These are phyloP conservation scores for Ganaspis sp. DNA, from an alignment of 1,140 invertebrate genomes.

Conservation along the genomic window DNA sequence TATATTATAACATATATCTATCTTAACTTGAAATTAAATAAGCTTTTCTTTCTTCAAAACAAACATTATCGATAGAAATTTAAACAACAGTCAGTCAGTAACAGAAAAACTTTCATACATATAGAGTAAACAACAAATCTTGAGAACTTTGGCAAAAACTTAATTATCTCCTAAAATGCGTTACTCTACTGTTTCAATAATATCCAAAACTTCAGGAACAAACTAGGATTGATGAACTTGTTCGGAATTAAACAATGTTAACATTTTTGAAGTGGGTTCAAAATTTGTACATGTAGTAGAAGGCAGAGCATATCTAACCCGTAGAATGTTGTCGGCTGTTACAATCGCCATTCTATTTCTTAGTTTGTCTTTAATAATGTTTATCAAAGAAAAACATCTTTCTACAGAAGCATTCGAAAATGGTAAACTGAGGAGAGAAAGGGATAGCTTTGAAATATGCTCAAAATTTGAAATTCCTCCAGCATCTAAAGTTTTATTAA, in stretches of 20 bases:
- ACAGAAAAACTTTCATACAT: no score
- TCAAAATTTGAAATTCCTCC: slow-evolving; percentile 38
- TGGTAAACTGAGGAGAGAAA: slow-evolving; percentile 43
- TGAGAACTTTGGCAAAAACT: no score
- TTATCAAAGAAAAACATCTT: slow-evolving; percentile 41
- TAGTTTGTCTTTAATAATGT: slow-evolving; percentile 42
- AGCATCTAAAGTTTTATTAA: slow-evolving; percentile 39
- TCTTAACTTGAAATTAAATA: no score
- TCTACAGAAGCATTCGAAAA: slow-evolving; percentile 46
- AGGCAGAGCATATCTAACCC: slow-evolving; percentile 19
- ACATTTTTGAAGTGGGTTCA: slow-evolving; percentile 33
- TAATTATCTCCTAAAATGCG: no score
- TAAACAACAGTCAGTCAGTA: no score
- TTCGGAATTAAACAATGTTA: slow-evolving; percentile 39
- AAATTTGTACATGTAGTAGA: slow-evolving; percentile 34
- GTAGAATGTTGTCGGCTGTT: slow-evolving; percentile 41
- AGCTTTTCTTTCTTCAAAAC: no score
- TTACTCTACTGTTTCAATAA: no score
- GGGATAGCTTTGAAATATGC: slow-evolving; percentile 40
- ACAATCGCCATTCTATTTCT: slow-evolving; percentile 37
- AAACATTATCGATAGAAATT: no score
- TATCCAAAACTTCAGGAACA: no score
- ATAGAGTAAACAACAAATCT: no score
- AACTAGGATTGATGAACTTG: slow-evolving; percentile 9
- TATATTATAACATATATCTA: no score